Percentiles rank a stretch among this genome's conserved stretches.
phyloP scores from a whole-genome alignment of 2,113 vertebrate genomes.

The Nothocercus nigrocapillus region DNA sequence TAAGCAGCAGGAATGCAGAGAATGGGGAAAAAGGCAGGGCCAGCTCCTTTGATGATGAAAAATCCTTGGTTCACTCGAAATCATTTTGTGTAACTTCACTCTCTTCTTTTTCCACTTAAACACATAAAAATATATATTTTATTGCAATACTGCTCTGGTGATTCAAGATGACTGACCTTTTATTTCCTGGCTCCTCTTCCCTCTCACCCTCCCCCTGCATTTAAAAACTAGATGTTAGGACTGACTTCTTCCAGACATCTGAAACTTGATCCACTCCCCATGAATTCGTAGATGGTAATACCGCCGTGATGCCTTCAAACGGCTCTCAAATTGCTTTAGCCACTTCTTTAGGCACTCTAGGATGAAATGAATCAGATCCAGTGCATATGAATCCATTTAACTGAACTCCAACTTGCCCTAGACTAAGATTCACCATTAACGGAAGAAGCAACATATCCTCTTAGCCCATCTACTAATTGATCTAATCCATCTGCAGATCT shows the following conservation, averaged over 20 bases:
- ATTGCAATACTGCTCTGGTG: neutral
- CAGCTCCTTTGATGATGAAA: neutral
- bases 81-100: neutral
- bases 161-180: neutral
- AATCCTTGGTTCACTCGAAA: neutral
- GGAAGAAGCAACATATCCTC: neutral
- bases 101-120: neutral
- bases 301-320: neutral
- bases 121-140: neutral
- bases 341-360: neutral
- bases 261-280: neutral
- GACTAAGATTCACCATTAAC: neutral
- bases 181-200: neutral
- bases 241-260: neutral
- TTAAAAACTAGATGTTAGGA: neutral
- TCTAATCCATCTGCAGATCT: neutral
- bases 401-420: neutral
- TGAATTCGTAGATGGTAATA: neutral
- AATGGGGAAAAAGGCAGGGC: neutral
- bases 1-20: neutral
- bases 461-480: neutral
- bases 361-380: neutral
- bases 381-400: neutral
- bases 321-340: neutral
- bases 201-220: neutral